phyloP scores from a whole-genome alignment of 2,888 invertebrate species.

The Xanthorhoe designata region DNA sequence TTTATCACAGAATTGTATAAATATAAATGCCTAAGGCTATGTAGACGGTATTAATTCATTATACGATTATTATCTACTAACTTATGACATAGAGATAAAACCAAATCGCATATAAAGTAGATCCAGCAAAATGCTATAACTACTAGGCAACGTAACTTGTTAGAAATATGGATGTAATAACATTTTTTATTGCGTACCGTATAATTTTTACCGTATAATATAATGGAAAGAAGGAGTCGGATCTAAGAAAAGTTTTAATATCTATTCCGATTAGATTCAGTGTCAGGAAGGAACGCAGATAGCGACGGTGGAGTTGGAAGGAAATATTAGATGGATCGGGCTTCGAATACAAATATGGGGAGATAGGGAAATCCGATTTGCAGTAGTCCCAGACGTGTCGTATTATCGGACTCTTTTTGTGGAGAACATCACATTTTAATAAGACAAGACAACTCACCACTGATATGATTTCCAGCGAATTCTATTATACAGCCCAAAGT shows the following conservation, averaged over 20 bases:
- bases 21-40: no score
- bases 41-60: not conserved
- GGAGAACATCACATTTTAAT: conserved; percentile 75
- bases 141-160: conserved; percentile 35
- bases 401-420: conserved; percentile 80
- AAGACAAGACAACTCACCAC: conserved; percentile 62
- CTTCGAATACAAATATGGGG: conserved; percentile 84
- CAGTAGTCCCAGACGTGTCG: conserved; percentile 80
- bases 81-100: conserved; percentile 10
- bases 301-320: conserved; percentile 80
- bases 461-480: not conserved
- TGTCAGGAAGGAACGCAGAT: conserved; percentile 84
- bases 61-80: not conserved
- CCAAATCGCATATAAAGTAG: conserved; percentile 2
- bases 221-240: conserved; percentile 64
- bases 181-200: conserved; percentile 43
- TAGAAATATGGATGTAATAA: conserved; percentile 39
- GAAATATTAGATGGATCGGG: conserved; percentile 84
- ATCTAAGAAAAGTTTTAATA: conserved; percentile 84
- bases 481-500: not conserved
- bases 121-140: conserved; percentile 26
- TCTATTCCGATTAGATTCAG: conserved; percentile 86
- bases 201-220: conserved; percentile 56
- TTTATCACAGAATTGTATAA: no score
- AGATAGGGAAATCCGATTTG: conserved; percentile 84